Conservation (phyloP, 37 sponge, comb jelly and placozoan species). For the Diacarnus erythraeanus region DNA sequence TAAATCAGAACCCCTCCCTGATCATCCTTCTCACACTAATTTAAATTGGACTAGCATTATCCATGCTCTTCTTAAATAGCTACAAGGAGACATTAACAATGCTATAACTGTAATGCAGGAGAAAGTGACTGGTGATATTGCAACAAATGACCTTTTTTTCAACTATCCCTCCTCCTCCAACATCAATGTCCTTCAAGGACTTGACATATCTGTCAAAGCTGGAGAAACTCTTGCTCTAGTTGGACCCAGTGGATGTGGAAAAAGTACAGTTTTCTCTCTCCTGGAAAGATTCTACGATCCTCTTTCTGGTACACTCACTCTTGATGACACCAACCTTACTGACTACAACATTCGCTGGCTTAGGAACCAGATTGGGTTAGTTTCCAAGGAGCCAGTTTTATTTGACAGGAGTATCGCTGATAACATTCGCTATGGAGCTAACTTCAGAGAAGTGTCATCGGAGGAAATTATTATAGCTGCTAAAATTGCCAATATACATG, state of each 20-base stretch:
- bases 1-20: too few relatives aligned
- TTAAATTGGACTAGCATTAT: too few relatives aligned
- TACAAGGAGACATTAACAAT: too few relatives aligned
- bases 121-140: slow-evolving; percentile 20
- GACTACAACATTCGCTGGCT: slow-evolving; percentile 75
- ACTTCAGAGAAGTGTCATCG: slow-evolving; percentile 73
- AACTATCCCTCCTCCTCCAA: slow-evolving; percentile 81
- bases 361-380: slow-evolving; percentile 90
- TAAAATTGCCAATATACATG: slow-evolving; percentile 91
- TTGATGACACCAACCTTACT: slow-evolving; percentile 61
- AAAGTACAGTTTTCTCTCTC: slow-evolving; percentile 92
- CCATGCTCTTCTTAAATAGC: too few relatives aligned
- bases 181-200: slow-evolving; percentile 59
- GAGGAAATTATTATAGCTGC: slow-evolving; percentile 86
- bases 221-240: slow-evolving; percentile 93
- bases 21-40: too few relatives aligned
- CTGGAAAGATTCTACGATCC: slow-evolving; percentile 93
- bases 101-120: too few relatives aligned
- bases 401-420: slow-evolving; percentile 79
- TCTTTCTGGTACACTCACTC: slow-evolving; percentile 25
- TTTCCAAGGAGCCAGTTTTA: slow-evolving; percentile 87
- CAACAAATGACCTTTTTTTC: slow-evolving; percentile 60
- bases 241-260: too few relatives aligned
- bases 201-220: slow-evolving; percentile 54
- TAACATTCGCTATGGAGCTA: too few relatives aligned